phyloP scores from a whole-genome alignment of 2,113 vertebrate genomes.

The Gnathonemus echidnorhynchus region DNA sequence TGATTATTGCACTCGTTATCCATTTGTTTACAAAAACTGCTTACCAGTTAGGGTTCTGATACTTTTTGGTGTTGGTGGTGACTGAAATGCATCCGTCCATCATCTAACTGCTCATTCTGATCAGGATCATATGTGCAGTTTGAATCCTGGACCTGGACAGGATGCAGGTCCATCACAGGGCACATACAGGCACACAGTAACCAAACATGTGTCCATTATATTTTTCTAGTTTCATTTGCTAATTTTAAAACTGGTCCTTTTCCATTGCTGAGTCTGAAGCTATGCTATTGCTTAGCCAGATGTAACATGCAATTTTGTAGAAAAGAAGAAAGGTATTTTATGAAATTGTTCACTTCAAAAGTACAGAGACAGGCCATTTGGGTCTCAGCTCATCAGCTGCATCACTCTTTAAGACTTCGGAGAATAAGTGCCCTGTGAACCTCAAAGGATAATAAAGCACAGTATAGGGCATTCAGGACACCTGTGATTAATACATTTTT shows the following conservation, averaged over 20 bases:
- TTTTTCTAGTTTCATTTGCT: not conserved
- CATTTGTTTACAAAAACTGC: not conserved
- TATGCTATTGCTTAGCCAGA: not conserved
- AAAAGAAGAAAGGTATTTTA: not conserved
- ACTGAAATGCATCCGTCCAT: not conserved
- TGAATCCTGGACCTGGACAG: not conserved
- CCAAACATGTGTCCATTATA: not conserved
- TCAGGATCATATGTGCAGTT: not conserved
- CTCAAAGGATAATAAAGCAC: not conserved
- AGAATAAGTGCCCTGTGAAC: not conserved
- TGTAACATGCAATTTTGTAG: not conserved
- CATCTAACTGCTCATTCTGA: not conserved
- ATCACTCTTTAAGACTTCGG: not conserved
- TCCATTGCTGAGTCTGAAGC: not conserved
- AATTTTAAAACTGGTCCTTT: not conserved
- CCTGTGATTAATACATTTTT: not conserved
- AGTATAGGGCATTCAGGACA: not conserved
- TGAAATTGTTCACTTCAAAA: not conserved
- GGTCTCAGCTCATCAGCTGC: not conserved
- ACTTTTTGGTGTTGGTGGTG: not conserved
- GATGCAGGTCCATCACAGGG: not conserved
- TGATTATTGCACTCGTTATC: not conserved
- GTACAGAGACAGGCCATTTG: not conserved
- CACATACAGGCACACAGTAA: not conserved
- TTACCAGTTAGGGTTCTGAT: not conserved